A percentile compares a stretch with the other conserved stretches of the same genome.
Evolutionary conservation across 1,140 invertebrate genomes (phyloP).

Genomic region (Grapholita molesta): DNA sequence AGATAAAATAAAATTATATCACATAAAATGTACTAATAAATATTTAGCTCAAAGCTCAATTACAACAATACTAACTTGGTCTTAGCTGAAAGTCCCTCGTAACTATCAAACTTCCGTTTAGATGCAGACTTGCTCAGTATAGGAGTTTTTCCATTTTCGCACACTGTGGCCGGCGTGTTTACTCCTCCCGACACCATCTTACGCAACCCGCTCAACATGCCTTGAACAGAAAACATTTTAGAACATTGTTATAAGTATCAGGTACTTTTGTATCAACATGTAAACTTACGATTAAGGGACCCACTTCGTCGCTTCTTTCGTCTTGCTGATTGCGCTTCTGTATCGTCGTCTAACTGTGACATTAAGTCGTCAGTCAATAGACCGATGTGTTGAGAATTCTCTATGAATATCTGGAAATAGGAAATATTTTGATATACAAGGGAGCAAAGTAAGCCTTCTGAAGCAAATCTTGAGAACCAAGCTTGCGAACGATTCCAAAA

Average conservation of each 20-base stretch:
- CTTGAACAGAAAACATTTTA: conserved; percentile 65
- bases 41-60: conserved; percentile 26
- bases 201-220: conserved; percentile 87
- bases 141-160: conserved; percentile 65
- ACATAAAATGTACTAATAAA: conserved; percentile 24
- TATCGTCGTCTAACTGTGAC: conserved; percentile 75
- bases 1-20: conserved; percentile 23
- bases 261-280: conserved; percentile 27
- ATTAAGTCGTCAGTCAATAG: conserved; percentile 81
- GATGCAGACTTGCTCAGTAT: conserved; percentile 67
- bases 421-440: conserved; percentile 15
- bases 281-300: conserved; percentile 86
- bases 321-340: conserved; percentile 77
- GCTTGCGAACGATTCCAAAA: no score
- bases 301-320: conserved; percentile 89
- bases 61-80: conserved; percentile 78
- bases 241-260: conserved; percentile 20
- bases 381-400: conserved; percentile 86
- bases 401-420: conserved; percentile 85
- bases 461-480: no score
- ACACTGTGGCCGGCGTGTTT: conserved; percentile 62
- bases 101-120: conserved; percentile 69
- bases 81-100: conserved; percentile 79
- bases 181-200: conserved; percentile 84
- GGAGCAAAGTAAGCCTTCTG: no score